Percentiles rank a stretch among this genome's conserved stretches.
phyloP scores from a whole-genome alignment of 23 tunicate genomes.

The Halocynthia roretzi region DNA sequence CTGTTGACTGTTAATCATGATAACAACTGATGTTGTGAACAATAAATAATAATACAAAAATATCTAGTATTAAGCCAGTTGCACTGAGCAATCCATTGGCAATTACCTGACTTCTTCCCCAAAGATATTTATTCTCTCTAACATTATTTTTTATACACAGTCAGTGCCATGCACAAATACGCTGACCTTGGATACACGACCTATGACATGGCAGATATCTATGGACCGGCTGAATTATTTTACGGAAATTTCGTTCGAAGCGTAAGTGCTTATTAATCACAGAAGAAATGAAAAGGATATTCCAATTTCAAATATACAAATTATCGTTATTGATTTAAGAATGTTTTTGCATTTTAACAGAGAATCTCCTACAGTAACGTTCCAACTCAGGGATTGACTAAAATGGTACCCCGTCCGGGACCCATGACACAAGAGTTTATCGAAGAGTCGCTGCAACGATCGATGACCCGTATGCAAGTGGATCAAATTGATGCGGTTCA shows the following conservation, averaged over 20 bases:
- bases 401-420: slow-evolving; percentile 57
- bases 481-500: slow-evolving; percentile 48
- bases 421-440: slow-evolving; percentile 33
- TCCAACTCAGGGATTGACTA: slow-evolving; percentile 53
- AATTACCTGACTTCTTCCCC: too few relatives aligned
- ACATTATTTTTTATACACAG: slow-evolving; percentile 31
- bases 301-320: too few relatives aligned
- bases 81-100: too few relatives aligned
- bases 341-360: neutral
- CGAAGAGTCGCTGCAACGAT: slow-evolving; percentile 20
- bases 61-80: too few relatives aligned
- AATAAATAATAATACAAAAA: too few relatives aligned
- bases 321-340: too few relatives aligned
- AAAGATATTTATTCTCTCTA: neutral
- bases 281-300: neutral
- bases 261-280: slow-evolving; percentile 16
- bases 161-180: slow-evolving; percentile 44
- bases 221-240: slow-evolving; percentile 86
- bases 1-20: too few relatives aligned
- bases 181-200: slow-evolving; percentile 63
- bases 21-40: too few relatives aligned
- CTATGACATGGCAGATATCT: slow-evolving; percentile 90
- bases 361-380: neutral
- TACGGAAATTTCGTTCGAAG: slow-evolving; percentile 50
- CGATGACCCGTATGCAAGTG: slow-evolving; percentile 63